Base-by-base conservation (phyloP, 2,797 vertebrate species). In the Oreochromis mossambicus region DNA sequence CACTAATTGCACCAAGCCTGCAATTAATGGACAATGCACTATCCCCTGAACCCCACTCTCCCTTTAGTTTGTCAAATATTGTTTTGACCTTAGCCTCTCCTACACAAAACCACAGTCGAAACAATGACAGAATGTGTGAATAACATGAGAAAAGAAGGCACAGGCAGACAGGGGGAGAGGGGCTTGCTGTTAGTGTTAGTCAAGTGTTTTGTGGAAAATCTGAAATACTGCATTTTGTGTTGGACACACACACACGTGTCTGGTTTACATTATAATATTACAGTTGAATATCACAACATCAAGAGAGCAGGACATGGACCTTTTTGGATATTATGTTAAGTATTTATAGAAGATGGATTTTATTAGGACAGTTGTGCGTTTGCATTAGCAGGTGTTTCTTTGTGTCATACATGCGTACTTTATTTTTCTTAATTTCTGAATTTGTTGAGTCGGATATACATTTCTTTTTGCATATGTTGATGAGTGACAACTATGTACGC, bases 151-250 rank as follows among this genome's bases (percentile, higher is more conserved):
- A 50, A 48, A 41, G 32, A 7, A n/a, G 26, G 26, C 0, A 21
- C 5, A 41, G 4, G 34, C 2, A 21, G 8, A 68, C 3, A 1
- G 6, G 8, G 6, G 7, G 17, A 1, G 12, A 79, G 77, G 82
- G 9, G 68, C 3, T 83, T 85, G 61, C 6, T 41, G 54, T 29
- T 51, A 48, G 78, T 89, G 79, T 68, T 79, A 21, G 70, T 87
- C 54, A 58, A 89, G 80, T 58, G 52, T 66, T 82, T 21, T 43
- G 66, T 84, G 82, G 70, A 81, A 68, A 89, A 77, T 34, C 58
- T 58, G 70, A 86, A 29, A 15, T 14, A 21, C 2, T 32, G 85
- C 19, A 46, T 36, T 48, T 63, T 15, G 46, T 84, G 41, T 12
- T 17, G 76, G 54, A 80, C 9, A 7, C 34, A 83, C 61, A 85